A percentile compares a stretch with the other conserved stretches of the same genome.
These are phyloP conservation scores for Burhinus oedicnemus DNA, from an alignment of 2,113 vertebrate genomes.

Conservation along the genomic window DNA sequence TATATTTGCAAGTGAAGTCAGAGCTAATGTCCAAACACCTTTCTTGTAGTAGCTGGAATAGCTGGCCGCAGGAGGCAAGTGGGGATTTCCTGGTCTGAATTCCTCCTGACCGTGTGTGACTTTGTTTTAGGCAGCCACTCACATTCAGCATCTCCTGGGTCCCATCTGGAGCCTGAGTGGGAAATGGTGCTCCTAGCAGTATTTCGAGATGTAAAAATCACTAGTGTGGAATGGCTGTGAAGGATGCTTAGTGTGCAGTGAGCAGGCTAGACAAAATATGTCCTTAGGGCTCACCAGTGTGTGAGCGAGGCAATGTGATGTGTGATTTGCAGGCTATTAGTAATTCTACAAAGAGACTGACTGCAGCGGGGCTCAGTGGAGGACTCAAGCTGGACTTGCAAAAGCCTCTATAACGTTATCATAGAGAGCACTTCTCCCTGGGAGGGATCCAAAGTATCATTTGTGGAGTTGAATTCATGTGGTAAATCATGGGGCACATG, in stretches of 20 bases:
- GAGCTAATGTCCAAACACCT: not conserved
- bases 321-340: constrained; percentile 55
- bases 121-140: constrained; percentile 30
- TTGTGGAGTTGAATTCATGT: not conserved
- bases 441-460: constrained; percentile 25
- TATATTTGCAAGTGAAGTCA: not conserved
- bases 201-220: constrained; percentile 56
- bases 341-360: constrained; percentile 20
- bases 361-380: constrained; percentile 18
- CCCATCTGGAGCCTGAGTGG: constrained; percentile 57
- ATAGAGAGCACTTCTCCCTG: constrained; percentile 11
- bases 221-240: constrained; percentile 43
- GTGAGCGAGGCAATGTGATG: constrained; percentile 4
- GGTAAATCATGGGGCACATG: not conserved
- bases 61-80: not conserved
- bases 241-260: constrained; percentile 27
- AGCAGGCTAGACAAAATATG: constrained; percentile 24
- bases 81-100: constrained; percentile 19
- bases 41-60: not conserved
- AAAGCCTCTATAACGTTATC: not conserved
- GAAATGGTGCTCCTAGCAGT: constrained; percentile 63
- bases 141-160: constrained; percentile 1
- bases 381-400: not conserved
- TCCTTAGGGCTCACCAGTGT: constrained; percentile 51
- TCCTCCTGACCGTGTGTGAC: not conserved